These are phyloP conservation scores for Vandiemenella viatica DNA, from an alignment of 2,888 invertebrate species.

Conservation along the genomic window DNA sequence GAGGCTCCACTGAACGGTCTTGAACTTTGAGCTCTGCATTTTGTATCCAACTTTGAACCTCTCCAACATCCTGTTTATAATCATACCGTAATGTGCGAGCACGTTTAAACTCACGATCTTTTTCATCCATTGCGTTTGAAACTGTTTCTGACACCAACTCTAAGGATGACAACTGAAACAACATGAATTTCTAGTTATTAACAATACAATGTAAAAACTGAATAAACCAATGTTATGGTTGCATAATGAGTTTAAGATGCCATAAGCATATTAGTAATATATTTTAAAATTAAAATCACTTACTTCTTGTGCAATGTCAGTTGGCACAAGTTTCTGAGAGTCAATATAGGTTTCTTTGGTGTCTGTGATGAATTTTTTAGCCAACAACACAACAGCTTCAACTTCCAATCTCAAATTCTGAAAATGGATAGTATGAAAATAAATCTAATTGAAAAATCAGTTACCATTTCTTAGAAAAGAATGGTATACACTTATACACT, in stretches of 20 bases:
- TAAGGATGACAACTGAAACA: constrained; percentile 54
- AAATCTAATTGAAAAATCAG: background rate
- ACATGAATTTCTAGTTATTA: background rate
- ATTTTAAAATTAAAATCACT: constrained; percentile 6
- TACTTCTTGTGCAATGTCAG: constrained; percentile 52
- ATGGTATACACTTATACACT: no score
- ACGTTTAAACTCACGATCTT: constrained; percentile 72
- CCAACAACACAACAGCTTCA: constrained; percentile 38
- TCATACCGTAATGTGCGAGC: constrained; percentile 69
- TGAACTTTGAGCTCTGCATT: constrained; percentile 70
- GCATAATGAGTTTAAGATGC: no score
- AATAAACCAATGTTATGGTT: background rate
- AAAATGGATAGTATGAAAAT: constrained; percentile 2
- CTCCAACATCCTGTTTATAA: constrained; percentile 63
- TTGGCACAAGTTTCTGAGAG: constrained; percentile 47
- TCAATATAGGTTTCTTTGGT: constrained; percentile 46
- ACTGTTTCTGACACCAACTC: constrained; percentile 69
- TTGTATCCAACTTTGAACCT: constrained; percentile 68
- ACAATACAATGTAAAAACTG: background rate
- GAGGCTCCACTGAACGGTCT: constrained; percentile 64
- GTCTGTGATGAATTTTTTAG: constrained; percentile 40
- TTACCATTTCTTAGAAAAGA: no score
- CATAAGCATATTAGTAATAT: no score
- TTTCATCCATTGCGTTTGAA: constrained; percentile 69
- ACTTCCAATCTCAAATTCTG: constrained; percentile 39